Base-by-base conservation (phyloP, 2,888 invertebrate genomes). In the Nomada flava region DNA sequence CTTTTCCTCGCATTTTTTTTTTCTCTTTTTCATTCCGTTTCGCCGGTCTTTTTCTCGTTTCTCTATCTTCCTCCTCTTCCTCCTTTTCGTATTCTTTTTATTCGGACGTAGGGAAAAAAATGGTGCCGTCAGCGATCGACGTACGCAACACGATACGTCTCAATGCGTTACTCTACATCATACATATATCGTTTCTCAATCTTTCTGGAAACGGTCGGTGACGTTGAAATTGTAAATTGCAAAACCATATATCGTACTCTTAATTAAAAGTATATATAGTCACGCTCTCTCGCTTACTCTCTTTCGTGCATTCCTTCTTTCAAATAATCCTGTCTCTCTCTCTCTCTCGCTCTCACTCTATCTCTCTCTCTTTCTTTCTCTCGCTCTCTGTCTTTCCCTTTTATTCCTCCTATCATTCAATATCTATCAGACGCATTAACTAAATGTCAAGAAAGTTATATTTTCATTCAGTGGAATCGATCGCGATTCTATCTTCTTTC, bases 261-360 rank as follows among this genome's bases (percentile, higher is more conserved):
- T 69, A 82, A 86, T 77, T 85, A 86, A 85, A 83, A 29, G 79
- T 83, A 62, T 55, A 57, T 77, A 71, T 77, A 76, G 65, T 73
- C 53, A 7, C 3, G 11, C 36, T 36, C 53, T 67, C 15, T 52
- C n/a, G 44, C 11, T 63, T 20, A n/a, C 10, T 42, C 52, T 71
- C 63, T 62, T 29, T 20, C 62, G n/a, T n/a, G 5, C 52, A n/a
- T 50, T 47, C 65, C 15, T 52, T 29, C 29, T 47, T 18, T 50
- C 52, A 52, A 50, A n/a, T n/a, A 65, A 29, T 52, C 26, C 20
- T 63, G 65, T 72, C 42, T 4, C 3, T 10, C 36, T 36, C 53
- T 67, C 13, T 29, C n/a, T 50, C 10, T 63, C 36, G 20, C 20
- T 20, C 20, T 20, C 20, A 20, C 20, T 20, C 20, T 20, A 20